Base-by-base conservation (phyloP, 2,888 invertebrate genomes). In the Drosophila paramelanica region DNA sequence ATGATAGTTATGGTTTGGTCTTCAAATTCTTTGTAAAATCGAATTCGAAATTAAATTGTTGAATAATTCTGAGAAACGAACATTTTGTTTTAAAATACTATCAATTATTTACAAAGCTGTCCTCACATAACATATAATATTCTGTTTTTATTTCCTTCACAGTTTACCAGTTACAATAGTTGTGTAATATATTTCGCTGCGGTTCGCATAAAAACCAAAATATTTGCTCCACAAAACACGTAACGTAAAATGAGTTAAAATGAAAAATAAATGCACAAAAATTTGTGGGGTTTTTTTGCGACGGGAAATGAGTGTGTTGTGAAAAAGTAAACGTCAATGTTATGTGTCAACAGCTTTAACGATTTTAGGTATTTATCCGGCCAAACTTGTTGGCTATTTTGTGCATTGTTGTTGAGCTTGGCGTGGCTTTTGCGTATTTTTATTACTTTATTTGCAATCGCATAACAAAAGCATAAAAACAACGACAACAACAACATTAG, bases 401-500 rank as follows among this genome's bases (percentile, higher is more conserved):
- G 41, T 47, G 20, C 39, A 55, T 42, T 42, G 39, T 58, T 71
- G 61, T 56, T 60, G 45, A 49, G 47, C 73, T 73, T 58, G 33
- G 43, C 50, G 56, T 61, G 11, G 13, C n/a, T 59, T 52, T 58
- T 52, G 11, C 53, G 5, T 39, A 13, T 36, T 77, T 86, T 88
- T 86, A 86, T 88, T 87, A 76, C 79, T 81, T 86, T 88, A 85
- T 85, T 85, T 88, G 81, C 73, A 80, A 73, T 68, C 69, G 69
- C 83, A 85, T 79, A 85, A 86, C 88, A 88, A 86, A 76, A 58
- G 81, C 85, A 79, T 88, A 81, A 87, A 84, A 85, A 77, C 51
- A 43, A 45, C 49, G 67, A 64, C 58, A 60, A 42, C 38, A 64
- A 46, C 50, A 60, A 39, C 33, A 61, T 53, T 20, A 55, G 31